A percentile compares a stretch with the other conserved stretches of the same genome.
Evolutionary conservation across 2,888 invertebrate genomes (phyloP).

Genomic region (Meandrusa payeni): DNA sequence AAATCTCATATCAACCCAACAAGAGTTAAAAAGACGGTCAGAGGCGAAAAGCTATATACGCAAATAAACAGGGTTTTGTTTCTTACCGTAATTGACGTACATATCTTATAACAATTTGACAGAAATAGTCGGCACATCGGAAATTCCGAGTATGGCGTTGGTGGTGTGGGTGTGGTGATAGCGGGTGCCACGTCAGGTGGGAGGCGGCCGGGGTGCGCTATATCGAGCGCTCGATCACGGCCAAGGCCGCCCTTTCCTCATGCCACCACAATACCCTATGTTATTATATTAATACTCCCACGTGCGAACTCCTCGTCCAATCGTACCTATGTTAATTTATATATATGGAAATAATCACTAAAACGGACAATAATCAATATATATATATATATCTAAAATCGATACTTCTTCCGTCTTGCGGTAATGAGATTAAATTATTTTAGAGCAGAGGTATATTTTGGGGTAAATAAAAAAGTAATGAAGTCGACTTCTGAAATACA

Average conservation of each 20-base stretch:
- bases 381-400: too few species aligned
- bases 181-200: conserved; percentile 36
- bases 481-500: too few species aligned
- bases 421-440: too few species aligned
- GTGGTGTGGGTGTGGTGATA: conserved; percentile 40
- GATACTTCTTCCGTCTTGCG: too few species aligned
- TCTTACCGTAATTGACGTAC: conserved; percentile 28
- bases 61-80: conserved; percentile 2
- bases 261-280: conserved; percentile 25
- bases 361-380: too few species aligned
- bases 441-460: too few species aligned
- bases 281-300: conserved; percentile 8
- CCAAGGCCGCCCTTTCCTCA: conserved; percentile 62
- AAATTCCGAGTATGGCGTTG: conserved; percentile 43
- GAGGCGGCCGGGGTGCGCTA: conserved; percentile 54
- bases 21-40: too few species aligned
- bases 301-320: conserved; percentile 5
- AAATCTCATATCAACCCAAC: too few species aligned
- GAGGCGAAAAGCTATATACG: conserved; percentile 11
- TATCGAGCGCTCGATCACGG: conserved; percentile 79
- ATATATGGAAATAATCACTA: too few species aligned
- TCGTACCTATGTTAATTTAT: too few species aligned
- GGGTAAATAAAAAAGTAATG: too few species aligned
- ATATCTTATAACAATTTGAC: conserved; percentile 33
- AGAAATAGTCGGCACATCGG: conserved; percentile 50